These are phyloP conservation scores for Silurus aristotelis DNA, from an alignment of 2,797 vertebrate genomes.

Conservation along the genomic window DNA sequence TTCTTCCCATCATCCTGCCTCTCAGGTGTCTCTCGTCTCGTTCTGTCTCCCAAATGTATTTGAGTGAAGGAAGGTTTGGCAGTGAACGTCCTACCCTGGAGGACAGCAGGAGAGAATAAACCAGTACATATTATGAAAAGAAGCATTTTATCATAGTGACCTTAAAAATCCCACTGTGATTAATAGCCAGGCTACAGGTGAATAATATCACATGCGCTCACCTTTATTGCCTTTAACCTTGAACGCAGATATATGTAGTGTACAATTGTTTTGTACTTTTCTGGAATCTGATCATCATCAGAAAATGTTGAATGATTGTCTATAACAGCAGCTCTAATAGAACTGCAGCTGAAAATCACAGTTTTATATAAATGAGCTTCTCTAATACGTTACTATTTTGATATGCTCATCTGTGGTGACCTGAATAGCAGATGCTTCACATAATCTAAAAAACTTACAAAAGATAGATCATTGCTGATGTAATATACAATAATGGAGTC, in stretches of 20 bases:
- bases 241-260: background rate
- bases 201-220: background rate
- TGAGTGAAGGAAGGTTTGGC: constrained; percentile 81
- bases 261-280: too few species aligned
- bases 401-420: background rate
- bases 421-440: background rate
- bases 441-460: background rate
- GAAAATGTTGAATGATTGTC: background rate
- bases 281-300: too few species aligned
- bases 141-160: constrained; percentile 23
- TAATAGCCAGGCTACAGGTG: background rate
- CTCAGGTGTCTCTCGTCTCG: constrained; percentile 57
- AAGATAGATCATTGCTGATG: background rate
- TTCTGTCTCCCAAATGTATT: constrained; percentile 66
- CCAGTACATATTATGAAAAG: constrained; percentile 23
- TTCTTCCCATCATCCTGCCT: constrained; percentile 34
- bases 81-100: constrained; percentile 87
- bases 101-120: constrained; percentile 46
- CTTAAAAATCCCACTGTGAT: background rate
- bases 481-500: background rate
- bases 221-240: background rate
- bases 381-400: background rate
- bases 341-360: background rate
- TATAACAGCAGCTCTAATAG: background rate
- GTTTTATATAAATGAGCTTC: background rate